phyloP scores from a whole-genome alignment of 2,113 vertebrate genomes.

The Odontesthes bonariensis region DNA sequence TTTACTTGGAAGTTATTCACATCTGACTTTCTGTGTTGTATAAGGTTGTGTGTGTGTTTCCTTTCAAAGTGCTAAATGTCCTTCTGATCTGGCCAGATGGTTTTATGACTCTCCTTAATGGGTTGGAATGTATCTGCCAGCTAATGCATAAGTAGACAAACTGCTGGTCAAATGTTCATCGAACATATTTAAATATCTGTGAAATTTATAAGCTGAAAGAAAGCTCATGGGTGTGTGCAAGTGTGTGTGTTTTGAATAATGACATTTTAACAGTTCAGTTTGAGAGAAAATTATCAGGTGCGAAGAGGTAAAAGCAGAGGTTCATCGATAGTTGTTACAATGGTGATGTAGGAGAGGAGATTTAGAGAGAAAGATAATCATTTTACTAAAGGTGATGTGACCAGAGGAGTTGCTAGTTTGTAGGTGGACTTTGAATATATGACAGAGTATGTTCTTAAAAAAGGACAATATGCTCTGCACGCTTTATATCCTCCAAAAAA shows the following conservation, averaged over 20 bases:
- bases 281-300: background rate
- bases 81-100: conserved; percentile 8
- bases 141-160: conserved; percentile 44
- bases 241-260: conserved; percentile 1
- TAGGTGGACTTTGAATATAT: conserved; percentile 9
- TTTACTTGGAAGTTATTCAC: background rate
- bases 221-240: conserved; percentile 6
- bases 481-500: background rate
- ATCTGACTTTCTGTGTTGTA: background rate
- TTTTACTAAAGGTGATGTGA: conserved; percentile 7
- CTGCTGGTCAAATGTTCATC: conserved; percentile 28
- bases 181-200: conserved; percentile 37
- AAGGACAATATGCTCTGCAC: background rate
- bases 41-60: conserved; percentile 4
- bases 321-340: conserved; percentile 3
- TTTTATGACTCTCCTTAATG: conserved; percentile 54
- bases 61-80: conserved; percentile 38
- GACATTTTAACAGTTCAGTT: background rate
- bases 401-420: background rate
- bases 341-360: background rate
- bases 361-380: conserved; percentile 3
- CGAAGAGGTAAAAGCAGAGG: conserved; percentile 4
- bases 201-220: conserved; percentile 29
- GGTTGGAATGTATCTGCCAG: conserved; percentile 34
- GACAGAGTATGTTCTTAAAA: background rate